A percentile compares a stretch with the other conserved stretches of the same genome.
Conservation (phyloP, 2,888 invertebrate genomes). For the Iphiclides podalirius region DNA sequence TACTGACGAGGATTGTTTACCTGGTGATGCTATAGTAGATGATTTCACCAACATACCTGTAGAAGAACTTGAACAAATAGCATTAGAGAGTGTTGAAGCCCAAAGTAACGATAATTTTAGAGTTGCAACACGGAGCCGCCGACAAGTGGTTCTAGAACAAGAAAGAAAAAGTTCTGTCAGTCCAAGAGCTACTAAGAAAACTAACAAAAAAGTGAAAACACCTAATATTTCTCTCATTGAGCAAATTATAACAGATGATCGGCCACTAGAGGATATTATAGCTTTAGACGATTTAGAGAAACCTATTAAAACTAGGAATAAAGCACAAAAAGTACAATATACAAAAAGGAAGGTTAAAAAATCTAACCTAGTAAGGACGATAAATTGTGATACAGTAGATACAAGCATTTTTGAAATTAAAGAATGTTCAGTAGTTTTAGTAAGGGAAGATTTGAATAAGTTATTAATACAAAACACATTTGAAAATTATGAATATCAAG, state of each 20-base stretch:
- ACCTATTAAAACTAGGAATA: slow-evolving; percentile 37
- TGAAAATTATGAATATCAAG: slow-evolving; percentile 3
- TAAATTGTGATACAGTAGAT: not conserved
- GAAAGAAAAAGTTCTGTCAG: slow-evolving; percentile 45
- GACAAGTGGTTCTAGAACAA: slow-evolving; percentile 38
- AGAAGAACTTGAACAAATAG: slow-evolving; percentile 66
- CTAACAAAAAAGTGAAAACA: slow-evolving; percentile 45
- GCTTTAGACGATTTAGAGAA: slow-evolving; percentile 61
- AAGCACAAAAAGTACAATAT: slow-evolving; percentile 34
- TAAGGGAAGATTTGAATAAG: slow-evolving; percentile 45
- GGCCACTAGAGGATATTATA: slow-evolving; percentile 67
- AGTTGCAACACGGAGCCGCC: slow-evolving; percentile 37
- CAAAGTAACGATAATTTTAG: slow-evolving; percentile 31
- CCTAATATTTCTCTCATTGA: slow-evolving; percentile 69
- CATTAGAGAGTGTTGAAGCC: slow-evolving; percentile 49
- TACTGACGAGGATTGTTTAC: slow-evolving; percentile 29
- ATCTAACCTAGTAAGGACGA: slow-evolving; percentile 29
- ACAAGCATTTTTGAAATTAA: slow-evolving; percentile 38
- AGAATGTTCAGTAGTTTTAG: slow-evolving; percentile 54
- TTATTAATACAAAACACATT: slow-evolving; percentile 32
- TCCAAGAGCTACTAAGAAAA: slow-evolving; percentile 37
- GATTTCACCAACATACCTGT: slow-evolving; percentile 64
- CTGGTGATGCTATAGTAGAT: slow-evolving; percentile 56
- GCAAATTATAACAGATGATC: slow-evolving; percentile 65
- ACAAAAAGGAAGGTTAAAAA: slow-evolving; percentile 39